Base-by-base conservation (phyloP, 2,888 invertebrate species). In the Plagodis pulveraria region DNA sequence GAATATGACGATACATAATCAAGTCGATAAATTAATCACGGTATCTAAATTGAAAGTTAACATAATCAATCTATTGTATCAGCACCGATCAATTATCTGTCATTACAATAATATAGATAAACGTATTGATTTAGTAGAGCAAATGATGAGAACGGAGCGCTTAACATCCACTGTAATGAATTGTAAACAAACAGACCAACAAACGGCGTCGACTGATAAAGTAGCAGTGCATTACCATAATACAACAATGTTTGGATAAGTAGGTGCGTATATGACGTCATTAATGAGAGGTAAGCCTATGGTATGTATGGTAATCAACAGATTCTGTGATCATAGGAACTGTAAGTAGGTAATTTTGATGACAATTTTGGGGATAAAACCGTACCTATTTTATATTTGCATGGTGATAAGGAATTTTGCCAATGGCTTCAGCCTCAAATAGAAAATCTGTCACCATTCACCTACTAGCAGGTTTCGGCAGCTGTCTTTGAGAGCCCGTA, bases 181-280 rank as follows among this genome's bases (percentile, higher is more conserved):
- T 65, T 59, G 57, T 62, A 57, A 61, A 57, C 60, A 64, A 64
- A 68, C 64, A 66, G 47, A 64, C 63, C 56, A 57, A 63, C 64
- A 57, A 43, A 12, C 52, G 36, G 42, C 38, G 53, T 60, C 56
- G 50, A 51, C 58, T 61, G 68, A 63, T 64, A 63, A 50, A 60
- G 60, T 56, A 60, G 43, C 53, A 43, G 58, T 50, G 61, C 58
- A 66, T 66, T 64, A 66, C 8, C 66, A 66, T 68, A 64, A 61
- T 51, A 62, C 63, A 57, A 66, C 60, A 62, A 63, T 62, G 55
- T 53, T 43, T 53, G 47, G 35, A 41, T 50, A 38, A 48, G 42
- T 57, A 38, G 49, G 51, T 48, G 49, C 34, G 49, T 49, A 53
- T 50, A 54, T 41, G 56, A 10, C 6, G 32, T n/a, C n/a, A 54